A percentile compares a stretch with the other conserved stretches of the same genome.
Conservation (phyloP, 1,140 invertebrate genomes). For the Dufourea novaeangliae region DNA sequence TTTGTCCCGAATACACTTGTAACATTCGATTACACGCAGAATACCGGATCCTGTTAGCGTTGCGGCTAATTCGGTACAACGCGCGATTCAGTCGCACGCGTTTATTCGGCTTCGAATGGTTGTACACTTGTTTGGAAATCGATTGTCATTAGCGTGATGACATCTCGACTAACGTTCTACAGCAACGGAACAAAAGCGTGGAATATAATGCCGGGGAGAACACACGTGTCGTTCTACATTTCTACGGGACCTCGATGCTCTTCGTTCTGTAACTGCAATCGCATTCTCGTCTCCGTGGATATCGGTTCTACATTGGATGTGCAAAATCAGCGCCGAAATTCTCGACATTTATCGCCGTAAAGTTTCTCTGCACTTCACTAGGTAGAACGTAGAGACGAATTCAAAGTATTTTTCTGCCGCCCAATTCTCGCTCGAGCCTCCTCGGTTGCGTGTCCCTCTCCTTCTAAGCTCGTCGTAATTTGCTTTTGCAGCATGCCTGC, state of each 20-base stretch:
- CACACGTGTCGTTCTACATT: neutral
- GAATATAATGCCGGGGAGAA: neutral
- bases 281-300: no score
- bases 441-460: slow-evolving; percentile 8
- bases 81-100: neutral
- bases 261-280: neutral
- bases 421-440: neutral
- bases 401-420: neutral
- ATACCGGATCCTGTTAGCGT: neutral
- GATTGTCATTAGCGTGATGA: slow-evolving; percentile 23
- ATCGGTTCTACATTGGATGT: no score
- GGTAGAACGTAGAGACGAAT: neutral
- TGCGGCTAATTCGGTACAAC: slow-evolving; percentile 1
- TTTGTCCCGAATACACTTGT: neutral
- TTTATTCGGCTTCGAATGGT: neutral
- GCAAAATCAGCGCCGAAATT: no score
- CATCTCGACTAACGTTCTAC: neutral
- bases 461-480: slow-evolving; percentile 17
- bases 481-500: neutral
- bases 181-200: neutral
- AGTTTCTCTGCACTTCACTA: no score
- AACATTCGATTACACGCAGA: neutral
- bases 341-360: no score
- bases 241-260: neutral
- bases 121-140: slow-evolving; percentile 13